A percentile compares a stretch with the other conserved stretches of the same genome.
These are phyloP conservation scores for Lycodopsis pacificus DNA, from an alignment of 2,797 vertebrate species.

Conservation along the genomic window DNA sequence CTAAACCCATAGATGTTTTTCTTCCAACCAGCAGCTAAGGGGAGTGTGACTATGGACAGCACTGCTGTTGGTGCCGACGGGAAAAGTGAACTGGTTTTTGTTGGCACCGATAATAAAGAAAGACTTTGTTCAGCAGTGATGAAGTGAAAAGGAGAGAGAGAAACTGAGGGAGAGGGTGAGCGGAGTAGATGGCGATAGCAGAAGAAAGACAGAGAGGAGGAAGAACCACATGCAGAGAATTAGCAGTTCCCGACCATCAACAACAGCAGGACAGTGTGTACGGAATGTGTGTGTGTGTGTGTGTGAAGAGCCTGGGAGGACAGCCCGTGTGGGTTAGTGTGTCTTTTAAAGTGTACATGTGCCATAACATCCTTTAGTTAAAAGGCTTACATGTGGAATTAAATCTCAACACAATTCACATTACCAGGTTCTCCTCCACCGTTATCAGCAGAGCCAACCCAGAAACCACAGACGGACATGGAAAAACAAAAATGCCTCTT, in stretches of 20 bases:
- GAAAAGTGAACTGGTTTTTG: constrained; percentile 47
- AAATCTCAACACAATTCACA: neutral
- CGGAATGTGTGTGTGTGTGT: constrained; percentile 4
- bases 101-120: constrained; percentile 24
- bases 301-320: neutral
- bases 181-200: too few relatives aligned
- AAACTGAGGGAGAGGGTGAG: neutral
- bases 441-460: neutral
- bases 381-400: constrained; percentile 1
- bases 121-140: constrained; percentile 24
- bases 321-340: neutral
- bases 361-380: neutral
- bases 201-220: neutral
- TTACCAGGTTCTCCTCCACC: neutral
- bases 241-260: constrained; percentile 61
- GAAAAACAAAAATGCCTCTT: neutral
- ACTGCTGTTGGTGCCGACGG: constrained; percentile 24
- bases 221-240: constrained; percentile 62
- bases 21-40: constrained; percentile 21
- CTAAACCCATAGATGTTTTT: neutral
- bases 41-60: constrained; percentile 40
- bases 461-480: neutral
- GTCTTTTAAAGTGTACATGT: neutral
- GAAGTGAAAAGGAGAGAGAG: neutral
- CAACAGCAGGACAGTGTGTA: constrained; percentile 41